phyloP scores from a whole-genome alignment of 2,888 invertebrate genomes.

The Drosophila infuscata region DNA sequence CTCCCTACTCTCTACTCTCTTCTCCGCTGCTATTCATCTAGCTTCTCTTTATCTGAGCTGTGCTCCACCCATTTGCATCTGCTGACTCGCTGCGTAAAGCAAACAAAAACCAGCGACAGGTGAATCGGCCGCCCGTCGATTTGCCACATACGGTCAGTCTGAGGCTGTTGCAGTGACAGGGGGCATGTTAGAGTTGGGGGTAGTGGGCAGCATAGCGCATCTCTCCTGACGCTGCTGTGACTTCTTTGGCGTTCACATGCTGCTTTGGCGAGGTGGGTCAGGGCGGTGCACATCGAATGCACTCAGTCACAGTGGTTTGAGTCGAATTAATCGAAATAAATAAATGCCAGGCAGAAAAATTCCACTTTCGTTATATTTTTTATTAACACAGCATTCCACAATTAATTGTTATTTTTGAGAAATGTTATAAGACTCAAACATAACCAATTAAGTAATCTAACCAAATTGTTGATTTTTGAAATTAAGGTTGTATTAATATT shows the following conservation, averaged over 20 bases:
- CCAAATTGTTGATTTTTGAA: neutral
- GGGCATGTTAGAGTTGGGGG: neutral
- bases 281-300: constrained; percentile 47
- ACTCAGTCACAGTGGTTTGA: constrained; percentile 48
- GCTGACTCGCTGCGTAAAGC: constrained; percentile 65
- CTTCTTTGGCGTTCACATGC: constrained; percentile 57
- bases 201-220: constrained; percentile 6
- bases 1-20: neutral
- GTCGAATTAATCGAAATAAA: neutral
- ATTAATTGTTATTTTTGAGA: neutral
- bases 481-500: neutral
- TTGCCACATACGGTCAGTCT: constrained; percentile 70
- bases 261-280: constrained; percentile 53
- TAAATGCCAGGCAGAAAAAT: neutral
- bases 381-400: neutral
- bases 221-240: constrained; percentile 9
- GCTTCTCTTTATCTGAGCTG: constrained; percentile 25
- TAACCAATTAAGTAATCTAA: neutral
- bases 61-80: constrained; percentile 61
- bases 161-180: constrained; percentile 8
- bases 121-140: constrained; percentile 80
- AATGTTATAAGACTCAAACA: neutral
- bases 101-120: constrained; percentile 80
- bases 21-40: neutral
- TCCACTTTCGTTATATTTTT: neutral